Evolutionary conservation across 2,888 invertebrate species (phyloP).

Genomic region (Dorcus hopei): DNA sequence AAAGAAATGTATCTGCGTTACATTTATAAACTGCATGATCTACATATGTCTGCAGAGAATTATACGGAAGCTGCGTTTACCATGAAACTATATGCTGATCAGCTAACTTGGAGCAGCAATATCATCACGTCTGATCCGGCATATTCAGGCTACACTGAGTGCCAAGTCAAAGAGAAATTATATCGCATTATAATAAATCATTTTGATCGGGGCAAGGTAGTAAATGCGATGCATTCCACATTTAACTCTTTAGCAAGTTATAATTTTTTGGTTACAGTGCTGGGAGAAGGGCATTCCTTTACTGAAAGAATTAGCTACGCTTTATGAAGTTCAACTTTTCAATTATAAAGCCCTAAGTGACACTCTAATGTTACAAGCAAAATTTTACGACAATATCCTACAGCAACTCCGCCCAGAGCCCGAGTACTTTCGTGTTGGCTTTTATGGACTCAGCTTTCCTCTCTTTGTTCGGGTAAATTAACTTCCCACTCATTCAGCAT

Average conservation of each 20-base stretch:
- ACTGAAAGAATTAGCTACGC: constrained; percentile 81
- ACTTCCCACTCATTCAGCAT: not conserved
- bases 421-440: constrained; percentile 93
- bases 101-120: constrained; percentile 78
- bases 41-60: constrained; percentile 88
- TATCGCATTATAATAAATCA: constrained; percentile 88
- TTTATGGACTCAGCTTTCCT: constrained; percentile 90
- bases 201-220: constrained; percentile 89
- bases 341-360: constrained; percentile 86
- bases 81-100: constrained; percentile 88
- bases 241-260: no score
- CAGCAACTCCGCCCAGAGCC: constrained; percentile 86
- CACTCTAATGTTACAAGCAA: constrained; percentile 80
- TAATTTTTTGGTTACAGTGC: constrained; percentile 55
- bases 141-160: constrained; percentile 76
- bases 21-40: constrained; percentile 90
- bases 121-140: constrained; percentile 64
- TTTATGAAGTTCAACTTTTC: constrained; percentile 83
- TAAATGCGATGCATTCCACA: not conserved
- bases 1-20: constrained; percentile 95
- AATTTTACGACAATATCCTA: constrained; percentile 88
- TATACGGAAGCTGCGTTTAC: constrained; percentile 95
- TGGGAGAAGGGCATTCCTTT: constrained; percentile 96
- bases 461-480: constrained; percentile 84
- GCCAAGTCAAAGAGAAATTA: constrained; percentile 85